These are phyloP conservation scores for Australoheros scitulus DNA, from an alignment of 2,113 vertebrate genomes.

Conservation along the genomic window DNA sequence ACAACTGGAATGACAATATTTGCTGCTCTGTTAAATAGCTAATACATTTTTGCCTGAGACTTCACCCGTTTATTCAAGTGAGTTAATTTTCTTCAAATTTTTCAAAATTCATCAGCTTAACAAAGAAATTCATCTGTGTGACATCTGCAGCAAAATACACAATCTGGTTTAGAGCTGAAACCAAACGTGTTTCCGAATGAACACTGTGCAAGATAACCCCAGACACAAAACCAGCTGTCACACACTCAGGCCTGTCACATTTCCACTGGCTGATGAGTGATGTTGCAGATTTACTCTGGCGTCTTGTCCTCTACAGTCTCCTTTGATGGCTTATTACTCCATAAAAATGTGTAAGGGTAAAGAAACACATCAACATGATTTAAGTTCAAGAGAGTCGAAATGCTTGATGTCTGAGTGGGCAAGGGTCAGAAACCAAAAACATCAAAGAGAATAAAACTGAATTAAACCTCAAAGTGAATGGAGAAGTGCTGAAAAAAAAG, in stretches of 20 bases:
- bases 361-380: constrained; percentile 22
- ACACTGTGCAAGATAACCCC: neutral
- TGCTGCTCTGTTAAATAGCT: neutral
- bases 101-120: neutral
- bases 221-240: neutral
- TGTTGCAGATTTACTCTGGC: constrained; percentile 1
- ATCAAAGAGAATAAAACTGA: constrained; percentile 29
- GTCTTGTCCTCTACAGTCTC: neutral
- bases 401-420: neutral
- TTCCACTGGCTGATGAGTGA: constrained; percentile 15
- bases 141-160: neutral
- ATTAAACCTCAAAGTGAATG: constrained; percentile 11
- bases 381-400: neutral
- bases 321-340: constrained; percentile 1
- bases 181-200: neutral
- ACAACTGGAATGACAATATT: neutral
- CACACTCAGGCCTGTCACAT: neutral
- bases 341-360: neutral
- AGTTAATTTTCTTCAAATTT: constrained; percentile 18
- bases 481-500: neutral
- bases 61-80: neutral
- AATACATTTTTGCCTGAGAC: neutral
- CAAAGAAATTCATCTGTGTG: neutral
- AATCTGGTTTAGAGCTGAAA: neutral
- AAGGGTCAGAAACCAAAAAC: neutral